These are phyloP conservation scores for Drosophila subsilvestris DNA, from an alignment of 2,888 invertebrate species.

Conservation along the genomic window DNA sequence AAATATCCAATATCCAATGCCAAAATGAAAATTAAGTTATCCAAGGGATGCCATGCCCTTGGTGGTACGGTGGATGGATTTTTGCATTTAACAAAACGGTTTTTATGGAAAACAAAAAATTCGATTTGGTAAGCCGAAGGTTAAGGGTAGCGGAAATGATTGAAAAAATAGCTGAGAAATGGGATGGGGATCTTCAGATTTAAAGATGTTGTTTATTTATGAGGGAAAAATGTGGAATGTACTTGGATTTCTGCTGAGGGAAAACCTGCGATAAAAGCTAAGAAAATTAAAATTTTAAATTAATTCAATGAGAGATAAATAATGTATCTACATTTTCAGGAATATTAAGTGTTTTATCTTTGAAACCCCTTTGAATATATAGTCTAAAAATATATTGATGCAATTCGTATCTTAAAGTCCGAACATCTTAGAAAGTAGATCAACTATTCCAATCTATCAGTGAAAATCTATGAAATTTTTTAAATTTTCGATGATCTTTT, in stretches of 20 bases:
- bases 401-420: no score
- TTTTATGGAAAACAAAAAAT: background rate
- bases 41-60: background rate
- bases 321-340: no score
- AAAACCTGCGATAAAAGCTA: background rate
- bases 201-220: background rate
- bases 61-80: background rate
- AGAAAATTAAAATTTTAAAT: no score
- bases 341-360: no score
- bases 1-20: constrained; percentile 47
- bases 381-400: no score
- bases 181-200: background rate
- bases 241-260: background rate
- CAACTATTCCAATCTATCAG: no score
- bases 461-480: no score
- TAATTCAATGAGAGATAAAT: no score
- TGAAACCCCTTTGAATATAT: no score
- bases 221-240: background rate
- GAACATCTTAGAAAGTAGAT: no score
- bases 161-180: background rate
- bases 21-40: constrained; percentile 48
- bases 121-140: background rate
- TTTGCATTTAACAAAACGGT: constrained; percentile 4
- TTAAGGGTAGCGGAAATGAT: background rate
- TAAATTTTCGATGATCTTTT: no score